phyloP scores from a whole-genome alignment of 2,797 vertebrate genomes.

The Sphenopsis melanotis region DNA sequence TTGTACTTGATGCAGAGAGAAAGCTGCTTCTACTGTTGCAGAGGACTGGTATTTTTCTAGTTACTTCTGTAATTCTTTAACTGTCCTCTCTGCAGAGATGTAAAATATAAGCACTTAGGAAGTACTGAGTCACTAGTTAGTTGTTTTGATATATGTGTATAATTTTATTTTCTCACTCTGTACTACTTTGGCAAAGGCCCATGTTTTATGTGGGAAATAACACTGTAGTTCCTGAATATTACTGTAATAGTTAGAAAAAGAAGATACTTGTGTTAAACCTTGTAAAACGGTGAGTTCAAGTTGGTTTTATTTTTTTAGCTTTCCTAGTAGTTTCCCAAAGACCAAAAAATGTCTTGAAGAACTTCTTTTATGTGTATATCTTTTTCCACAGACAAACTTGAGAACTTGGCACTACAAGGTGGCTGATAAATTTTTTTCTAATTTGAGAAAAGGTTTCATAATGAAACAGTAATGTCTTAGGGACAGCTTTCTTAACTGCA shows the following conservation, averaged over 20 bases:
- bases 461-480: background rate
- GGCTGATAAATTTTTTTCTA: background rate
- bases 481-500: background rate
- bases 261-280: background rate
- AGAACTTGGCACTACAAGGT: background rate
- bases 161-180: fast-evolving
- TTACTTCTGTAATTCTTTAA: background rate
- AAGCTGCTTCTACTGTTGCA: background rate
- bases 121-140: background rate
- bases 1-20: background rate
- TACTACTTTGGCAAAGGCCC: background rate
- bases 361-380: background rate
- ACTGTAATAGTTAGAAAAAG: background rate
- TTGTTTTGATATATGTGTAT: background rate
- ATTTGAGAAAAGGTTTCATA: background rate
- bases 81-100: background rate
- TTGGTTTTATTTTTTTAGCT: background rate
- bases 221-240: background rate
- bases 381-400: background rate
- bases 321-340: background rate
- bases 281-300: background rate
- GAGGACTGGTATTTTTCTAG: background rate
- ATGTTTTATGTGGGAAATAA: background rate
- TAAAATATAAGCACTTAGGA: background rate
- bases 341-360: background rate